Conservation (phyloP, 2,888 invertebrate species). For the Neoaliturus tenellus region DNA sequence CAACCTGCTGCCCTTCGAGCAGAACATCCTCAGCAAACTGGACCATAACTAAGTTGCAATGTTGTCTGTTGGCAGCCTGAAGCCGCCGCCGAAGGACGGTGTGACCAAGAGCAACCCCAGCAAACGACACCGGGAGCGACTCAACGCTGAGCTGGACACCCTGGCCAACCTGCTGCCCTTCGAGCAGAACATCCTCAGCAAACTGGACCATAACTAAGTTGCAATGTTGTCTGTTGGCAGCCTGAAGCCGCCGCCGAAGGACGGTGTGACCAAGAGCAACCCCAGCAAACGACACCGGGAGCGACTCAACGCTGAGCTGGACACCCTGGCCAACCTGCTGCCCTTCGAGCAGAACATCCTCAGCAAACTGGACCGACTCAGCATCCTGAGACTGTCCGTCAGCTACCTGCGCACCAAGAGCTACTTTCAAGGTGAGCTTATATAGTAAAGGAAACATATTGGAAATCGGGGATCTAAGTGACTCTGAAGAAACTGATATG, state of each 20-base stretch:
- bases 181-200: not conserved
- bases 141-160: slow-evolving; percentile 99
- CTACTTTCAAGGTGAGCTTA: slow-evolving; percentile 98
- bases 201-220: no score
- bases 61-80: slow-evolving; percentile 80
- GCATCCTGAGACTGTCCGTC: slow-evolving; percentile 97
- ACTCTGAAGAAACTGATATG: no score
- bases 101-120: slow-evolving; percentile 98
- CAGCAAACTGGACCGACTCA: slow-evolving; percentile 98
- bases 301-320: slow-evolving; percentile 97
- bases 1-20: slow-evolving; percentile 95
- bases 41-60: slow-evolving; percentile 75
- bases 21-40: slow-evolving; percentile 98
- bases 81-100: slow-evolving; percentile 93
- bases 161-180: slow-evolving; percentile 83
- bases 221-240: slow-evolving; percentile 76
- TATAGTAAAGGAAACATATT: no score
- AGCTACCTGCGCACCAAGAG: slow-evolving; percentile 99
- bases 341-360: slow-evolving; percentile 99
- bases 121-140: slow-evolving; percentile 97
- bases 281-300: slow-evolving; percentile 99
- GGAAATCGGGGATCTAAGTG: no score
- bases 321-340: slow-evolving; percentile 94
- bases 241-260: slow-evolving; percentile 93
- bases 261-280: slow-evolving; percentile 97